Percentiles rank a stretch among this genome's conserved stretches.
Evolutionary conservation across 1,140 invertebrate species (phyloP).

Genomic region (Aphaenogaster floridana): DNA sequence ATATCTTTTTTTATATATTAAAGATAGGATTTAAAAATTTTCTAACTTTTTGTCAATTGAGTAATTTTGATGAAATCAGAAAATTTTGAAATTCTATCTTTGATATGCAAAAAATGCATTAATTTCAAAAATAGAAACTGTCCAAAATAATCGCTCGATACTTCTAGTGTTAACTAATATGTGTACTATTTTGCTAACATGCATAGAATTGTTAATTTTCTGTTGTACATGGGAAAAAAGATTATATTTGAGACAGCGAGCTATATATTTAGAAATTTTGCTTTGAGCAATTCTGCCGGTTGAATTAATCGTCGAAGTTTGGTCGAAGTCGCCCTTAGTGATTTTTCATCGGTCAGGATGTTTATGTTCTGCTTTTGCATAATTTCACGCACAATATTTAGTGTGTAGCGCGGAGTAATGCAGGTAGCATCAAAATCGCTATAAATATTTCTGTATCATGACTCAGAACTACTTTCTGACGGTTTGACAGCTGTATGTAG

Average conservation of each 20-base stretch:
- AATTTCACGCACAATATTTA: background rate
- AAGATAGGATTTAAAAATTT: too few relatives aligned
- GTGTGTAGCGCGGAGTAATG: background rate
- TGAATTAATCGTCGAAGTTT: background rate
- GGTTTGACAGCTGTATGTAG: background rate
- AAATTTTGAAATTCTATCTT: too few relatives aligned
- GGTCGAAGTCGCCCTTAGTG: background rate
- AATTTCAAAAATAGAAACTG: too few relatives aligned
- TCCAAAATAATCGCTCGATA: too few relatives aligned
- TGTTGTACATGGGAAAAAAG: background rate
- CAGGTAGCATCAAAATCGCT: constrained; percentile 24
- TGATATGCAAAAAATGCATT: too few relatives aligned
- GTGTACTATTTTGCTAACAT: background rate
- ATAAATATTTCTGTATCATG: constrained; percentile 38
- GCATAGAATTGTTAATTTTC: background rate
- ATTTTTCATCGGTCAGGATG: background rate
- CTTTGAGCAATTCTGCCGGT: constrained; percentile 6
- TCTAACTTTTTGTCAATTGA: too few relatives aligned
- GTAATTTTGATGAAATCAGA: too few relatives aligned
- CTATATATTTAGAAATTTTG: background rate
- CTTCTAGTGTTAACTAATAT: background rate
- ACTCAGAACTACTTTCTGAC: constrained; percentile 17
- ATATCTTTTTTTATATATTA: too few relatives aligned
- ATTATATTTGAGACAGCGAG: background rate
- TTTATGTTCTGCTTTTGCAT: background rate